Conservation (phyloP, 2,888 invertebrate species). For the Luperina testacea region DNA sequence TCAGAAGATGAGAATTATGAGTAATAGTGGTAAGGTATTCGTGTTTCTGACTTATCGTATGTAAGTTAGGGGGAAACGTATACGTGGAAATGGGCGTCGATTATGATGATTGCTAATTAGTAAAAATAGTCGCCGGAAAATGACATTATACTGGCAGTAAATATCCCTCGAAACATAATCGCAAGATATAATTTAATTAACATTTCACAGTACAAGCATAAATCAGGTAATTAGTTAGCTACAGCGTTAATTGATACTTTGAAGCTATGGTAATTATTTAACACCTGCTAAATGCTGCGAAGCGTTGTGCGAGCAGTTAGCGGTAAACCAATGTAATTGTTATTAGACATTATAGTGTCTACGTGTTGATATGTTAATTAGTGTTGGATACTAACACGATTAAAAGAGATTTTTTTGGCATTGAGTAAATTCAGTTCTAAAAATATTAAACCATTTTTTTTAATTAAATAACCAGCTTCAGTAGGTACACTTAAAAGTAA, state of each 20-base stretch:
- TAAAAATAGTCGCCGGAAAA: neutral
- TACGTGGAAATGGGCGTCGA: no score
- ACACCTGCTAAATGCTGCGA: constrained; percentile 43
- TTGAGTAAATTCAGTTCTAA: neutral
- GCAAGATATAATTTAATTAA: constrained; percentile 18
- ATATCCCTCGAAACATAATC: neutral
- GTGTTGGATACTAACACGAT: no score
- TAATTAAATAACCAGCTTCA: neutral
- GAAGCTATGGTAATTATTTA: constrained; percentile 38
- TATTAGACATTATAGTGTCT: constrained; percentile 6
- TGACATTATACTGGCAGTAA: neutral
- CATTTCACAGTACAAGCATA: constrained; percentile 21
- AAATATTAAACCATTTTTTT: neutral
- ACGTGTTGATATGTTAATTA: constrained; percentile 15
- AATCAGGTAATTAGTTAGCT: constrained; percentile 48
- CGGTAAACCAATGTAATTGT: constrained; percentile 24
- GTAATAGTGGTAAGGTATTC: no score
- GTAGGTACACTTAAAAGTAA: no score
- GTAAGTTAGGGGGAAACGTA: no score
- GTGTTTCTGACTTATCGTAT: no score
- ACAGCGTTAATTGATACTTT: constrained; percentile 42
- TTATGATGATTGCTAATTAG: no score
- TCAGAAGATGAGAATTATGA: no score
- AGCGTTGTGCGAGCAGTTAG: constrained; percentile 32
- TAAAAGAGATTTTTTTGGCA: neutral